Conservation (phyloP, 2,797 vertebrate genomes). For the Sciaenops ocellatus region DNA sequence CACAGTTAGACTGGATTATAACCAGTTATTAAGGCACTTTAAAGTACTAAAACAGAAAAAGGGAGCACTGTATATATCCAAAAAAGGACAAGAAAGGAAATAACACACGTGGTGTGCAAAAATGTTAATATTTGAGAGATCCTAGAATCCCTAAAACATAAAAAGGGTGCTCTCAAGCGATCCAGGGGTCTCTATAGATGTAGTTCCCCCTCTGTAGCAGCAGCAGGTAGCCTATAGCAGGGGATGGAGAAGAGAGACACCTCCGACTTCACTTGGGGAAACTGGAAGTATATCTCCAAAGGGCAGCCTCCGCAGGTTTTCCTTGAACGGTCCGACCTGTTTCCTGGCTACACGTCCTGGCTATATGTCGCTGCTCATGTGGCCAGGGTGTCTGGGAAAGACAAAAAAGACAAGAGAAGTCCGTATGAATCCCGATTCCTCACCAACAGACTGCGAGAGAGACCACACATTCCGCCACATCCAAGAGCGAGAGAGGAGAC, state of each 20-base stretch:
- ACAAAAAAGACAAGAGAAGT: conserved; percentile 61
- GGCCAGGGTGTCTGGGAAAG: conserved; percentile 74
- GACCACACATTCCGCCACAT: conserved; percentile 75
- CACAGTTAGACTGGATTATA: conserved; percentile 72
- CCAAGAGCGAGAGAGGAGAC: conserved; percentile 34
- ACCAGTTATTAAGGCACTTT: conserved; percentile 77
- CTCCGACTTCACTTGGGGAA: conserved; percentile 66
- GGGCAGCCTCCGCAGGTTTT: conserved; percentile 61
- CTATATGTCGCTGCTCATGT: conserved; percentile 66
- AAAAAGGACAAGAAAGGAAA: conserved; percentile 83
- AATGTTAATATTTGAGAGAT: conserved; percentile 77
- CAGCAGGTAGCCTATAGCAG: conserved; percentile 75
- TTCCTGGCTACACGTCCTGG: conserved; percentile 64
- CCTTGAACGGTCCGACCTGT: conserved; percentile 60
- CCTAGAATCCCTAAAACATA: conserved; percentile 77
- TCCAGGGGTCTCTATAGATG: conserved; percentile 67
- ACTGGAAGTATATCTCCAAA: conserved; percentile 71
- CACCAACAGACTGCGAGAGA: conserved; percentile 31
- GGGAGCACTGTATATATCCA: conserved; percentile 78
- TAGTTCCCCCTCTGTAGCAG: conserved; percentile 64
- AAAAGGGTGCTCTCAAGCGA: conserved; percentile 59
- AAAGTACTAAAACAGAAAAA: conserved; percentile 55
- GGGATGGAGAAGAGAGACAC: conserved; percentile 70
- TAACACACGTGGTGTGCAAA: conserved; percentile 86
- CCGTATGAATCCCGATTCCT: conserved; percentile 57